phyloP scores from a whole-genome alignment of 2,113 vertebrate species.

The Speoplatyrhinus poulsoni region DNA sequence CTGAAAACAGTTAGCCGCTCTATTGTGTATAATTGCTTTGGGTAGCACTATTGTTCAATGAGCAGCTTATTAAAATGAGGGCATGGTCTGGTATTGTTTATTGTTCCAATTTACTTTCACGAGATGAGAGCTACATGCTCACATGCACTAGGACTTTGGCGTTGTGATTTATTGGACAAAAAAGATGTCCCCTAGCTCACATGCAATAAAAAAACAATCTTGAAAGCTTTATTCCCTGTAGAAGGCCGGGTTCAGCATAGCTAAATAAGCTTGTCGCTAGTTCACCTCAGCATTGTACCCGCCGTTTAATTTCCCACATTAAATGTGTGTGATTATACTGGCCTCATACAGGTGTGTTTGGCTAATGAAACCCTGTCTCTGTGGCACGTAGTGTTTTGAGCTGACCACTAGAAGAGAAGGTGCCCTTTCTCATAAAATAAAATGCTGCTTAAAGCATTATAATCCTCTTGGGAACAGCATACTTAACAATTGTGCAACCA shows the following conservation, averaged over 20 bases:
- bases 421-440: no score
- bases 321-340: conserved; percentile 13
- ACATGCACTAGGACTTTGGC: conserved; percentile 12
- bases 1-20: conserved; percentile 47
- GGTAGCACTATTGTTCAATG: conserved; percentile 10
- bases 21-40: conserved; percentile 46
- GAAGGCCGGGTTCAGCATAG: conserved; percentile 21
- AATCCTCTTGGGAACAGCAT: no score
- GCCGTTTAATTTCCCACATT: conserved; percentile 31
- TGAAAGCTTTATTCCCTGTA: conserved; percentile 23
- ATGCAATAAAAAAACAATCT: conserved; percentile 48
- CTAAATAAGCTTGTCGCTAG: not conserved
- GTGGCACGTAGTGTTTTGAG: conserved; percentile 2
- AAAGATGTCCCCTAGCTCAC: conserved; percentile 21
- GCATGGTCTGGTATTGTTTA: conserved; percentile 41
- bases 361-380: conserved; percentile 19
- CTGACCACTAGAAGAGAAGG: no score
- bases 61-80: conserved; percentile 40
- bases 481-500: no score
- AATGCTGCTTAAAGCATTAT: no score
- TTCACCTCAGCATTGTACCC: conserved; percentile 24
- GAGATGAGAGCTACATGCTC: conserved; percentile 33
- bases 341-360: conserved; percentile 2
- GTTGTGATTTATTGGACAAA: conserved; percentile 41
- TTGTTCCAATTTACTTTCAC: conserved; percentile 43